Conservation (phyloP, 92 coral and sea anemone species). For the Heteractis magnifica region DNA sequence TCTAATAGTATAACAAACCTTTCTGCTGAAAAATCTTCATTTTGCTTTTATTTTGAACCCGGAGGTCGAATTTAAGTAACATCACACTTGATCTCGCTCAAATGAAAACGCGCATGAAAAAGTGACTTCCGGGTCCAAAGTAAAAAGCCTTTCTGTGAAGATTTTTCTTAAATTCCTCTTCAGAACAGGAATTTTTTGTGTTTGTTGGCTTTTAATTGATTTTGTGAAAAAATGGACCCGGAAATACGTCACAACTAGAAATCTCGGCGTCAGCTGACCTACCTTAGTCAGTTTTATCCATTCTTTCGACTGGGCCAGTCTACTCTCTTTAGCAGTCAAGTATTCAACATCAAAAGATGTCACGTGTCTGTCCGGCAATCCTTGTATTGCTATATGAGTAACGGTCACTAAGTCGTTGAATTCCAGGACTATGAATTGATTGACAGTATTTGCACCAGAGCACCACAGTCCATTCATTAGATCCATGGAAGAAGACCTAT, state of each 20-base stretch:
- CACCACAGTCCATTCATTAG: constrained; percentile 19
- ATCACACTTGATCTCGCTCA: no score
- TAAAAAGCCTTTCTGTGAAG: no score
- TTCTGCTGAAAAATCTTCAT: no score
- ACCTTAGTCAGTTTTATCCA: constrained; percentile 23
- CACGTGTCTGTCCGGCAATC: constrained; percentile 11
- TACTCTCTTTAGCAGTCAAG: constrained; percentile 17
- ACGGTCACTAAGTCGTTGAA: constrained; percentile 27
- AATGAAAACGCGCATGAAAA: no score
- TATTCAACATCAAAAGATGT: constrained; percentile 35
- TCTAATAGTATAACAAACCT: no score
- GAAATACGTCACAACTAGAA: background rate
- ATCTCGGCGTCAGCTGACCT: background rate
- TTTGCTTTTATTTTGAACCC: no score
- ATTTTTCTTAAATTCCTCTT: no score
- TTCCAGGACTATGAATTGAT: constrained; percentile 14
- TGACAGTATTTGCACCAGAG: background rate
- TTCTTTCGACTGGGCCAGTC: background rate
- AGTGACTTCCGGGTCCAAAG: no score
- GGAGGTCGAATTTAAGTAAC: no score
- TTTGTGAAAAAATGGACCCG: background rate
- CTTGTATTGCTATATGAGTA: constrained; percentile 47
- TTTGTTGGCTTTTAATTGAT: no score
- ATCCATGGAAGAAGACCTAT: background rate
- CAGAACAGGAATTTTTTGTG: no score